Evolutionary conservation across 2,888 invertebrate genomes (phyloP).

Genomic region (Sclerodermus sp.): DNA sequence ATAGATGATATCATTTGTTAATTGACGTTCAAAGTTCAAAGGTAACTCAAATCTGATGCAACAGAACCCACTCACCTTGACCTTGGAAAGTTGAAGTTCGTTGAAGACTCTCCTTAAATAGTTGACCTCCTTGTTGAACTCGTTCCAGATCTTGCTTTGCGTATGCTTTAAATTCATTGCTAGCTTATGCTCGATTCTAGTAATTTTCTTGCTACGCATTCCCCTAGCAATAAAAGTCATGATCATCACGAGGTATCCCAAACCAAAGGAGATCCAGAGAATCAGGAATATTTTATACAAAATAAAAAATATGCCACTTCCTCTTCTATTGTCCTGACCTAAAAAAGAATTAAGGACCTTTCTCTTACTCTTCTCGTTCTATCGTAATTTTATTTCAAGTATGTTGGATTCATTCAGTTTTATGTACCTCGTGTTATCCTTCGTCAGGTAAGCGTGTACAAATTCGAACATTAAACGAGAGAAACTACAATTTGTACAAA

Average conservation of each 20-base stretch:
- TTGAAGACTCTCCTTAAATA: constrained; percentile 75
- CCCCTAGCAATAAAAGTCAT: constrained; percentile 81
- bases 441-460: too few relatives aligned
- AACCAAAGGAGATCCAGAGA: constrained; percentile 87
- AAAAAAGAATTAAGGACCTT: constrained; percentile 4
- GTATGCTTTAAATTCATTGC: constrained; percentile 77
- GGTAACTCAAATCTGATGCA: too few relatives aligned
- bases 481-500: too few relatives aligned
- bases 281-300: constrained; percentile 81
- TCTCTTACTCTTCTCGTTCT: background rate
- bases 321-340: constrained; percentile 53
- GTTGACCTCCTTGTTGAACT: constrained; percentile 74
- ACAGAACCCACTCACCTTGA: constrained; percentile 71
- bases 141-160: constrained; percentile 75
- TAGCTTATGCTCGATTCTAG: constrained; percentile 74
- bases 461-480: too few relatives aligned
- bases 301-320: constrained; percentile 65
- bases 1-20: background rate
- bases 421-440: too few relatives aligned
- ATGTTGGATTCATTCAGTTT: too few relatives aligned
- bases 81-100: constrained; percentile 79
- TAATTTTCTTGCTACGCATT: constrained; percentile 74
- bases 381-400: too few relatives aligned
- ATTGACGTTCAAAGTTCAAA: background rate
- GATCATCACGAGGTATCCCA: constrained; percentile 89